Percentiles rank a stretch among this genome's conserved stretches.
phyloP scores from a whole-genome alignment of 2,797 vertebrate genomes.

The Margarornis squamiger region DNA sequence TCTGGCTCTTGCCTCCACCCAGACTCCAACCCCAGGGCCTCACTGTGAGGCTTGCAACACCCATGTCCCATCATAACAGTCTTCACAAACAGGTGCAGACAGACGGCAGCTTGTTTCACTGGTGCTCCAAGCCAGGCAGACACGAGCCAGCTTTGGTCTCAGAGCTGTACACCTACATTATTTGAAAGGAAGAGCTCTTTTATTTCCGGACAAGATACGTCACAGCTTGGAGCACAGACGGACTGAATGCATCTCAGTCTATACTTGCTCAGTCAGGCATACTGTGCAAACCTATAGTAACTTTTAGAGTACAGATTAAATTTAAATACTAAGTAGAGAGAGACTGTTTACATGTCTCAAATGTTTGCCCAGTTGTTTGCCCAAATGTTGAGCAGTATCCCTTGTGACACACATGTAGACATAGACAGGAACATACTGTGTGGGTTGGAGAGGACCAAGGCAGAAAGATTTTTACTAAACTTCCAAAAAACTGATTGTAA shows the following conservation, averaged over 20 bases:
- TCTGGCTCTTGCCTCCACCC: conserved; percentile 34
- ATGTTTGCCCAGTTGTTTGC: not conserved
- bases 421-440: not conserved
- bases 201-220: not conserved
- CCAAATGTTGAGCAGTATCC: not conserved
- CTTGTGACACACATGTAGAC: not conserved
- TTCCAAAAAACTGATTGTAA: not conserved
- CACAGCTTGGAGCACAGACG: not conserved
- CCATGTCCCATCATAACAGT: conserved; percentile 34
- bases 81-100: not conserved
- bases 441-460: not conserved
- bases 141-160: not conserved
- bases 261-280: not conserved
- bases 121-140: not conserved
- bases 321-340: not conserved
- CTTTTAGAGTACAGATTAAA: not conserved
- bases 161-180: not conserved
- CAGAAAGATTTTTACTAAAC: not conserved
- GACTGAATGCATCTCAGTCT: not conserved
- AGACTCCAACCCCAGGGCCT: conserved; percentile 42
- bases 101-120: conserved; percentile 1
- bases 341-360: not conserved
- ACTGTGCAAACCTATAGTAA: not conserved
- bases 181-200: not conserved
- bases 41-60: not conserved